A percentile compares a stretch with the other conserved stretches of the same genome.
Evolutionary conservation across 2,113 vertebrate species (phyloP).

Genomic region (Nanorana parkeri): DNA sequence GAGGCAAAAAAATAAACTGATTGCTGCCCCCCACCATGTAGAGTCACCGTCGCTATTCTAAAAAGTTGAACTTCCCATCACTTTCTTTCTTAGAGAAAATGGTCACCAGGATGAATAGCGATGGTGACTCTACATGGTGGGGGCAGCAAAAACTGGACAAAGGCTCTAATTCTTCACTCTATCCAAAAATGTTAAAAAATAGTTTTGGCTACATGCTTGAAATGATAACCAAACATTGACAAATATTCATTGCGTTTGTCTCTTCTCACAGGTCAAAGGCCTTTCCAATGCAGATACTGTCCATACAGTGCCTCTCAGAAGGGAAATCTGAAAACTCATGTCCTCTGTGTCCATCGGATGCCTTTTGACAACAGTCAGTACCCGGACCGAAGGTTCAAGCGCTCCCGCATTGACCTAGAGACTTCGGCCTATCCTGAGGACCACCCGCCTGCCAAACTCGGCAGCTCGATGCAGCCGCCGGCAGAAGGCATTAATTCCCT

Average conservation of each 20-base stretch:
- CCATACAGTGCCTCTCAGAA: conserved; percentile 95
- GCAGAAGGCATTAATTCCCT: conserved; percentile 69
- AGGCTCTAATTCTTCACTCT: too few relatives aligned
- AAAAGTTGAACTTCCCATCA: too few relatives aligned
- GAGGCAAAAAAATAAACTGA: too few relatives aligned
- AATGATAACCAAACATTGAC: background rate
- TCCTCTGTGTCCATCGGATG: conserved; percentile 93
- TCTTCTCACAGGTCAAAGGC: conserved; percentile 80
- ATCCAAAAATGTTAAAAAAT: too few relatives aligned
- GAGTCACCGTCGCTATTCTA: too few relatives aligned
- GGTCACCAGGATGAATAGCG: too few relatives aligned
- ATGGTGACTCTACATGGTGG: too few relatives aligned
- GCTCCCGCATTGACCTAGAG: conserved; percentile 81
- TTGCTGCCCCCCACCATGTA: too few relatives aligned
- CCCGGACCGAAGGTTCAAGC: conserved; percentile 92
- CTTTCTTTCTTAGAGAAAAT: too few relatives aligned
- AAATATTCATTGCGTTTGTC: background rate
- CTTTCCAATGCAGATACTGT: conserved; percentile 92
- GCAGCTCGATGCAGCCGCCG: conserved; percentile 65
- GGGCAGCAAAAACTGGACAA: too few relatives aligned
- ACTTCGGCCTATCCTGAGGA: conserved; percentile 75
- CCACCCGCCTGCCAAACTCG: conserved; percentile 61
- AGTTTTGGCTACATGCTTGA: too few relatives aligned
- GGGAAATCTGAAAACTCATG: conserved; percentile 96
- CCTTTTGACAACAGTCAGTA: conserved; percentile 97